These are phyloP conservation scores for Cyrtonyx montezumae DNA, from an alignment of 2,113 vertebrate genomes.

Conservation along the genomic window DNA sequence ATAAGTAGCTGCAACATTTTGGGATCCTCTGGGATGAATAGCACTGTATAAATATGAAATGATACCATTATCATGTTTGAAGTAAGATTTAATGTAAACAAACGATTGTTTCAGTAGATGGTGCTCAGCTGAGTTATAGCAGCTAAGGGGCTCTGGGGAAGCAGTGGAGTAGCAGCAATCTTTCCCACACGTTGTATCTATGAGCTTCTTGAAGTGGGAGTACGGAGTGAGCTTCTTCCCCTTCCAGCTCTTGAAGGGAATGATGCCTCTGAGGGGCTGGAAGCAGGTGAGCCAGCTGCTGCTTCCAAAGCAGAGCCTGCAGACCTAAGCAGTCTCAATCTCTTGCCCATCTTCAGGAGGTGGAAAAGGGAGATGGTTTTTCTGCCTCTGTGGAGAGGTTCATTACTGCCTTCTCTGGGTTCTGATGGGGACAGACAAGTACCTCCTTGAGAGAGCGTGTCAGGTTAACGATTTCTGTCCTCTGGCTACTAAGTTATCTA, in stretches of 20 bases:
- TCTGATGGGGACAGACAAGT: neutral
- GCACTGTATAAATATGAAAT: constrained; percentile 68
- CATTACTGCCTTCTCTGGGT: neutral
- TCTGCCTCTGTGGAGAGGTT: neutral
- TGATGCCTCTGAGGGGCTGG: neutral
- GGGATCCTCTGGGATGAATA: constrained; percentile 68
- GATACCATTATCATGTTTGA: constrained; percentile 68
- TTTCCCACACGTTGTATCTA: neutral
- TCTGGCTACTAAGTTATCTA: neutral
- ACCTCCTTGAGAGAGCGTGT: accelerated
- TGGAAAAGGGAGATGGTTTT: neutral
- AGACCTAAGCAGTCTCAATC: neutral
- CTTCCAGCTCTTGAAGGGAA: constrained; percentile 5
- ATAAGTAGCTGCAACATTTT: constrained; percentile 68
- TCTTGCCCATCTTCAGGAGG: neutral
- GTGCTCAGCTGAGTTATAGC: constrained; percentile 58
- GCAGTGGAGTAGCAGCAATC: neutral
- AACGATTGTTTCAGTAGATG: constrained; percentile 62
- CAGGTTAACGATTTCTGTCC: neutral
- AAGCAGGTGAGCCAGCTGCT: neutral
- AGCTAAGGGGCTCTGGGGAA: constrained; percentile 45
- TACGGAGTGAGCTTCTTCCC: neutral
- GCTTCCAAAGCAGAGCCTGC: neutral
- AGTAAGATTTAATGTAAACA: constrained; percentile 71
- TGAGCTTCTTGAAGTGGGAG: neutral